Conservation (phyloP, 2,888 invertebrate species). For the Blastobasis adustella region DNA sequence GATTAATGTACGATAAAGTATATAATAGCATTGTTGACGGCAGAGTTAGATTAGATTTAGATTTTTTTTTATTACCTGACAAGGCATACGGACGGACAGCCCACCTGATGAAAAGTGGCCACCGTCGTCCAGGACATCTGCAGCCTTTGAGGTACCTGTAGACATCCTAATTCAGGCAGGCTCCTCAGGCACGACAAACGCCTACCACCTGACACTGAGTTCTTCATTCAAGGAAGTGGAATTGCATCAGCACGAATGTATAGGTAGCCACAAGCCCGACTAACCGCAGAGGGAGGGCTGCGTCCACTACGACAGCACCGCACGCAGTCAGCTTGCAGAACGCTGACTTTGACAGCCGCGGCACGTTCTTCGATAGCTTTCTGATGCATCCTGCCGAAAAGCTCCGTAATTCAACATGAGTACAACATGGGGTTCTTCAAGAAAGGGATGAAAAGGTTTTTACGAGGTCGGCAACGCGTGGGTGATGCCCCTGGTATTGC, state of each 20-base stretch:
- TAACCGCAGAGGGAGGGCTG: slow-evolving; percentile 18
- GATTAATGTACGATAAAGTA: too few relatives aligned
- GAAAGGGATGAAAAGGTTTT: too few relatives aligned
- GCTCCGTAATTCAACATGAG: too few relatives aligned
- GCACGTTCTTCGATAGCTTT: slow-evolving; percentile 17
- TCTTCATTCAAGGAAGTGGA: slow-evolving; percentile 15
- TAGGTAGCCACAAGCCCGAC: slow-evolving; percentile 21
- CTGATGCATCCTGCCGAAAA: background rate
- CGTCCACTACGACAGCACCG: slow-evolving; percentile 24
- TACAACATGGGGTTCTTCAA: too few relatives aligned
- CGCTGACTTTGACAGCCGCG: slow-evolving; percentile 12
- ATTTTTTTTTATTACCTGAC: too few relatives aligned
- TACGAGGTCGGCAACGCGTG: too few relatives aligned
- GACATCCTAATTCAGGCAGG: background rate
- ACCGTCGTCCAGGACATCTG: too few relatives aligned
- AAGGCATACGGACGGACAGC: too few relatives aligned
- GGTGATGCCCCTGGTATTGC: too few relatives aligned
- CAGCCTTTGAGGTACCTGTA: background rate
- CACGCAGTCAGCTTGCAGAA: slow-evolving; percentile 24
- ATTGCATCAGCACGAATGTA: slow-evolving; percentile 29
- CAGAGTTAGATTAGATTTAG: background rate
- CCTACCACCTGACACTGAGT: background rate
- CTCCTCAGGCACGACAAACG: background rate
- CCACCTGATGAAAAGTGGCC: too few relatives aligned
- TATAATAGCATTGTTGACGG: too few relatives aligned